Percentiles rank a stretch among this genome's conserved stretches.
Conservation (phyloP, 2,888 invertebrate species). For the Nycteola revayana region DNA sequence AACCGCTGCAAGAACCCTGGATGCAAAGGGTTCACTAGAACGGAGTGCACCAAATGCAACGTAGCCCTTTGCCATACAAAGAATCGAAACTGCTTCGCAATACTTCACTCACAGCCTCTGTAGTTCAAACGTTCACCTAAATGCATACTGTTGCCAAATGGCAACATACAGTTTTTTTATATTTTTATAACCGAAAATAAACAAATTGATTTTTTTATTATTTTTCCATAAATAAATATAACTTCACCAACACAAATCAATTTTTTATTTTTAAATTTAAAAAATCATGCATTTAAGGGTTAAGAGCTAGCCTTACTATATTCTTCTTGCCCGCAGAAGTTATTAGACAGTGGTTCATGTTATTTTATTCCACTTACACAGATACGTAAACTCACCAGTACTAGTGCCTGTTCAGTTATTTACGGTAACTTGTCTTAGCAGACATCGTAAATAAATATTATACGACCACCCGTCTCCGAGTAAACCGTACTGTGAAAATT, state of each 20-base stretch:
- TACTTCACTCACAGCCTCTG: constrained; percentile 21
- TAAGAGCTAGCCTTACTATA: not conserved
- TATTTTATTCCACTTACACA: no score
- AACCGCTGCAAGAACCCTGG: constrained; percentile 29
- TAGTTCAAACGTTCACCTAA: constrained; percentile 13
- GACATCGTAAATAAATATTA: no score
- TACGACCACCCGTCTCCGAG: no score
- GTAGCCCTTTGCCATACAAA: constrained; percentile 41
- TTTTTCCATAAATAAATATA: no score
- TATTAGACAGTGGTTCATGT: not conserved
- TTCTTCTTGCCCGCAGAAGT: not conserved
- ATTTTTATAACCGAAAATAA: no score
- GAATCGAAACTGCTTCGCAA: constrained; percentile 41
- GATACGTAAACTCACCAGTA: no score
- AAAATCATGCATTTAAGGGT: not conserved
- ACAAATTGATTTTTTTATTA: no score
- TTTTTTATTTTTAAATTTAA: no score
- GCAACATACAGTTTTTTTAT: constrained; percentile 12
- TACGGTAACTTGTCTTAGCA: no score
- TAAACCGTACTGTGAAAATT: no score
- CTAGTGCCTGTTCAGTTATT: no score
- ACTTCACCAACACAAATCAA: no score
- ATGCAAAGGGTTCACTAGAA: constrained; percentile 36
- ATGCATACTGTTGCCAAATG: constrained; percentile 32
- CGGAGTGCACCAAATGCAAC: constrained; percentile 41